These are phyloP conservation scores for Polymixis lichenea DNA, from an alignment of 2,888 invertebrate genomes.

Conservation along the genomic window DNA sequence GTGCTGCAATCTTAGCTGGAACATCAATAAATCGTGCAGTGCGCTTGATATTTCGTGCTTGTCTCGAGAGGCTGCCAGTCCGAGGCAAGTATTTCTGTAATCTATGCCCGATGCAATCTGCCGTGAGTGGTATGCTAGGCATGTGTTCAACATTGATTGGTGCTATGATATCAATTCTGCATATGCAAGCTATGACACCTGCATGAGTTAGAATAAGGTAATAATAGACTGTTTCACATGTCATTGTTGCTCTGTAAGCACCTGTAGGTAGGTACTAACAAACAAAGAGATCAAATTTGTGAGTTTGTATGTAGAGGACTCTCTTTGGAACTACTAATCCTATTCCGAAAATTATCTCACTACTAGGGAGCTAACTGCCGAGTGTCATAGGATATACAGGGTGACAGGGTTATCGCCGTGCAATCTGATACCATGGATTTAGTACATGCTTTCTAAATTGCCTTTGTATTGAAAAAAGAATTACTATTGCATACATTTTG, in stretches of 20 bases:
- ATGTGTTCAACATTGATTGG: slow-evolving; percentile 39
- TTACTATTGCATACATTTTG: too few species aligned
- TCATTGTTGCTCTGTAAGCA: neutral
- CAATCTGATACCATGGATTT: too few species aligned
- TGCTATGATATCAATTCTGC: slow-evolving; percentile 2
- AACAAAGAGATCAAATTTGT: too few species aligned
- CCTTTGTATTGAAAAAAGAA: too few species aligned
- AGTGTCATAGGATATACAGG: neutral
- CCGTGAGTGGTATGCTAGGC: slow-evolving; percentile 40
- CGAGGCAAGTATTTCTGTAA: slow-evolving; percentile 46
- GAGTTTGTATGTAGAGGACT: neutral
- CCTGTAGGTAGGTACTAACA: too few species aligned
- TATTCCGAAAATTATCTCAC: neutral
- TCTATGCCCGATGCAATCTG: slow-evolving; percentile 51
- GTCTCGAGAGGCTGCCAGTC: slow-evolving; percentile 51
- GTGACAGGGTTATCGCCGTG: too few species aligned
- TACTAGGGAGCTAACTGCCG: neutral
- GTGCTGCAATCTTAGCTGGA: neutral
- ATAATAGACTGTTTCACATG: neutral
- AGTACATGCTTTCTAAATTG: too few species aligned
- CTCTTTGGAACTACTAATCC: neutral
- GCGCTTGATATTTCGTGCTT: slow-evolving; percentile 20
- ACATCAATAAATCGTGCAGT: slow-evolving; percentile 28
- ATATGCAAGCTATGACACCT: slow-evolving; percentile 5
- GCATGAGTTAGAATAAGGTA: neutral